Base-by-base conservation (phyloP, 2,797 vertebrate genomes). In the Pangasius larnaudii region DNA sequence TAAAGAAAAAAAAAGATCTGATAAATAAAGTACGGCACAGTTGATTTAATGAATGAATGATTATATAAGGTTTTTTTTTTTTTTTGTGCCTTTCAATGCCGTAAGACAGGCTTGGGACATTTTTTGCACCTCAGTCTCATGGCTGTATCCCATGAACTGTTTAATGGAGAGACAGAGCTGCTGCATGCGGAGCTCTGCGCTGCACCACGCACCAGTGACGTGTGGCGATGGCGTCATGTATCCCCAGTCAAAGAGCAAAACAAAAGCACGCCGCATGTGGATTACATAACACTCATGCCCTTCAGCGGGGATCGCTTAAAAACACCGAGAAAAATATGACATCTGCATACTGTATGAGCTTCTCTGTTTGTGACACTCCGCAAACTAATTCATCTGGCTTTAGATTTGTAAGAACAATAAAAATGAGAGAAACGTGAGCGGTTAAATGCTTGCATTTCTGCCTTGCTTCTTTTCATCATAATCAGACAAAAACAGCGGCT, bases 271-370 rank as follows among this genome's bases (percentile, higher is more conserved):
- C 85, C 72, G 87, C 87, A 84, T 84, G 65, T 49, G 24, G n/a
- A 89, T 89, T 89, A 87, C 88, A 53, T 89, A 89, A 87, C 85
- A 49, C 36, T 1, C 18, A 58, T 67, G 78, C 0, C 81, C 88
- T 82, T 86, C 88, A 77, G 42, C 14, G 16, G 6, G 22, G 51
- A 56, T 22, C 22, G 10, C 39, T 65, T 33, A 65, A 39, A 65
- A n/a, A 27, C 78, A 5, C 53, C 63, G 59, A 24, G 24, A 36
- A 53, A 36, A 14, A 87, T 1, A 59, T 10, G 27, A 19, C 27
- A 51, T 30, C 10, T 67, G 39, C 39, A 46, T 5, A 24, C 13
- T n/a, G 27, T 14, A 61, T 24, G 2, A 30, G 33, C 3, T 14
- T 39, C 8, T 9, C 8, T 46, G 13, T 63, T 46, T 16, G 7